Percentiles rank a stretch among this genome's conserved stretches.
These are phyloP conservation scores for Turritopsis rubra DNA, from an alignment of 30 jellyfish, hydroid and myxozoan species.

Conservation along the genomic window DNA sequence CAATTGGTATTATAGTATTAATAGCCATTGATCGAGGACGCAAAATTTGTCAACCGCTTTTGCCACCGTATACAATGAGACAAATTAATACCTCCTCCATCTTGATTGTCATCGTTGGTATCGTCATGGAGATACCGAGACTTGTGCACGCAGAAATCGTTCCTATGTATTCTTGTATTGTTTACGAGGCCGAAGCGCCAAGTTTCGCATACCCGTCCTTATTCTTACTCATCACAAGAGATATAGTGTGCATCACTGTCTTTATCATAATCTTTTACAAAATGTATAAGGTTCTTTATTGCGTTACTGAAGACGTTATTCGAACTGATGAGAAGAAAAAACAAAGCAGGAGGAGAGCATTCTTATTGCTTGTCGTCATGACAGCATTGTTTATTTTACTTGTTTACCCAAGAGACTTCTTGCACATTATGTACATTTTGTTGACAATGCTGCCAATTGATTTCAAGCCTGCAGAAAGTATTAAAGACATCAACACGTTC, in stretches of 20 bases:
- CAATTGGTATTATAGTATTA: conserved; percentile 43
- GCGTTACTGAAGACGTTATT: conserved; percentile 8
- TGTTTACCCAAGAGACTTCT: conserved; percentile 53
- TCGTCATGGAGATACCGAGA: conserved; percentile 32
- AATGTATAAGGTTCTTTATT: conserved; percentile 9
- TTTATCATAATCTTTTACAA: conserved; percentile 26
- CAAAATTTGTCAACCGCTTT: conserved; percentile 62
- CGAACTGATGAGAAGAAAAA: conserved; percentile 6
- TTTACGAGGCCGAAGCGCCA: conserved; percentile 14
- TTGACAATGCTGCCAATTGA: conserved; percentile 25
- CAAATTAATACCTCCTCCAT: conserved; percentile 29
- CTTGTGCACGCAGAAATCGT: conserved; percentile 11
- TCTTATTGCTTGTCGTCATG: conserved; percentile 35
- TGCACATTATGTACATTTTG: conserved; percentile 32
- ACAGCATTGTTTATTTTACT: conserved; percentile 37
- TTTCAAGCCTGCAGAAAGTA: background rate
- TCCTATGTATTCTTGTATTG: conserved; percentile 40
- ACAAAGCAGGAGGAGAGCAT: background rate
- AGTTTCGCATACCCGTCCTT: conserved; percentile 45
- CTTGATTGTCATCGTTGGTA: conserved; percentile 7
- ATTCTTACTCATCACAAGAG: conserved; percentile 27
- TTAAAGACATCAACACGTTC: background rate
- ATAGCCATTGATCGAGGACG: conserved; percentile 65
- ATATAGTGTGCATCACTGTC: conserved; percentile 16
- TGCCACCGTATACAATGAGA: conserved; percentile 5